Evolutionary conservation across 2,888 invertebrate species (phyloP), one percentile per base, ranked within the genome.

Genomic region (Nineta flava): DNA sequence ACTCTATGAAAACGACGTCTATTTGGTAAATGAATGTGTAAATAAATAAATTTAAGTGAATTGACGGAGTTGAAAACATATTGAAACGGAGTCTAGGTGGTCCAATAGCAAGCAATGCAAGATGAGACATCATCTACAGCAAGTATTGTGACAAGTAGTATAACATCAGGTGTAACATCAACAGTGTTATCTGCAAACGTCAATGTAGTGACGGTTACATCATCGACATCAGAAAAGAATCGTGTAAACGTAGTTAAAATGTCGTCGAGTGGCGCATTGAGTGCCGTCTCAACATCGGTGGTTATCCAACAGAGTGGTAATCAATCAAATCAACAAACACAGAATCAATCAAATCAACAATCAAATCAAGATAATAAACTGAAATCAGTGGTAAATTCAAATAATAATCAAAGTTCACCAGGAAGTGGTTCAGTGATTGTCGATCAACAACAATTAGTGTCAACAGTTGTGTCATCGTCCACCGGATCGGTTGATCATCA

Each of bases 61-160:
- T n/a, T n/a, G n/a, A n/a, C n/a, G n/a, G n/a, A n/a, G n/a, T n/a
- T n/a, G n/a, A 58, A 63, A 53, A 61, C 57, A 56, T 60, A 51
- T 59, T 59, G 59, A 62, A 60, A 57, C 61, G 56, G 57, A 19
- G 17, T 44, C 43, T 43, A 42, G 32, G 19, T 62, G n/a, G n/a
- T n/a, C n/a, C n/a, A n/a, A n/a, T n/a, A n/a, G n/a, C n/a, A n/a
- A 58, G 64, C 62, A 56, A 67, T 68, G 66, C 68, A 68, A 64
- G 68, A 68, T 67, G 68, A 67, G 57, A 62, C 65, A 34, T 42
- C 48, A 16, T 41, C 35, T 17, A 17, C 21, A 16, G 45, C 34
- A 15, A 26, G 45, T 35, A 38, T 38, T 38, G 38, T 38, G 38
- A 38, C 38, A n/a, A 38, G 38, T 15, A 38, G 38, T 15, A 26